Base-by-base conservation (phyloP, 2,797 vertebrate species). In the Sylvia borin region DNA sequence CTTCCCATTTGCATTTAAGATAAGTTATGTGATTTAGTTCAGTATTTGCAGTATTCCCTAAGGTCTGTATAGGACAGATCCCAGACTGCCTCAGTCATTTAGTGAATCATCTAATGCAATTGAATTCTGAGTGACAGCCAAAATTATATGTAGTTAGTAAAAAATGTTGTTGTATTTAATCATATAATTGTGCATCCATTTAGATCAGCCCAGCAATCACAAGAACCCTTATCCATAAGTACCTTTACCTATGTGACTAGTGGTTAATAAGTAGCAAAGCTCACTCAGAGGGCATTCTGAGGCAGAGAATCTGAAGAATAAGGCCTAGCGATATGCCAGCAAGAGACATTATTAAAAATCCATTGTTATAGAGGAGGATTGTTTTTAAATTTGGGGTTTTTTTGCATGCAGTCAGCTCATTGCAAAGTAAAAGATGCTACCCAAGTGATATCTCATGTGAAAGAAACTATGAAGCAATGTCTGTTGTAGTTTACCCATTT, bases 161-260 rank as follows among this genome's bases (percentile, higher is more conserved):
- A 95, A 96, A 92, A 88, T 50, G 82, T 93, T 94, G 79, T 81
- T 90, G 66, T 88, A 91, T 92, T 92, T 95, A 96, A 95, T 95
- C 81, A 96, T 88, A 74, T 95, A 95, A 96, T 94, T 96, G 75
- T 91, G 91, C 95, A 95, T 78, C 89, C 89, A 96, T 95, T 95
- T 93, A 93, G 62, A 85, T 94, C 66, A 92, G 78, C 81, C 91
- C 85, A 95, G 91, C 66, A 96, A 62, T 91, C 81, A 89, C 32
- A 83, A 91, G 93, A 93, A 88, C 95, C 47, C 93, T 94, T 78
- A 86, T 42, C 60, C 58, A 91, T 70, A 93, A 96, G 92, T 88
- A 88, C 82, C 42, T 95, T 92, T 93, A 95, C 79, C 91, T 92
- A 27, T 94, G 91, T 85, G 73, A 84, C 73, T 93, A 1, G 0